Percentiles rank a stretch among this genome's conserved stretches.
Evolutionary conservation across 2,888 invertebrate species (phyloP).

Genomic region (Elmis aenea): DNA sequence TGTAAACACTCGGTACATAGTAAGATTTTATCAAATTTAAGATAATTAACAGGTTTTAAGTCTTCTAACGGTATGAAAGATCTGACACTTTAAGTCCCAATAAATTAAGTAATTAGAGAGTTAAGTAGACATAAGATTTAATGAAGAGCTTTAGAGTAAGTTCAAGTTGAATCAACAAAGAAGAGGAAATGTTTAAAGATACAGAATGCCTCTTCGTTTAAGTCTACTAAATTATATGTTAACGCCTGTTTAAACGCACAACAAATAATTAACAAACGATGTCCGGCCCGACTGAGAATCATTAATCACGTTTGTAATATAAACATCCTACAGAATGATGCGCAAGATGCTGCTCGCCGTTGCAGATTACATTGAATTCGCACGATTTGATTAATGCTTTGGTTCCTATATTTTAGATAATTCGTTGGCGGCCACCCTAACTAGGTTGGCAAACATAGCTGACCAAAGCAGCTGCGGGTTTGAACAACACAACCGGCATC

Average conservation of each 20-base stretch:
- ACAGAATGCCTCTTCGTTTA: too few relatives aligned
- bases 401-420: conserved; percentile 31
- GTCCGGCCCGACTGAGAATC: conserved; percentile 26
- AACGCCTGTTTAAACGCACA: conserved; percentile 25
- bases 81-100: too few relatives aligned
- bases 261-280: conserved; percentile 30
- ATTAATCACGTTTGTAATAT: conserved; percentile 34
- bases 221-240: too few relatives aligned
- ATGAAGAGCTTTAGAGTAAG: too few relatives aligned
- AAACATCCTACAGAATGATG: conserved; percentile 32
- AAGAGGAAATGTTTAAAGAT: too few relatives aligned
- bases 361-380: conserved; percentile 37
- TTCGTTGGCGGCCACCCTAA: conserved; percentile 24
- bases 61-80: too few relatives aligned
- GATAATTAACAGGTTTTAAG: too few relatives aligned
- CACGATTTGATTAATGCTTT: conserved; percentile 38
- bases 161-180: too few relatives aligned
- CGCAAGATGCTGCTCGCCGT: conserved; percentile 32
- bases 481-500: conserved; percentile 10
- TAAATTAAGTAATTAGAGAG: too few relatives aligned
- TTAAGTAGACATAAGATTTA: too few relatives aligned
- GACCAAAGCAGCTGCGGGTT: conserved; percentile 19
- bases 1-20: too few relatives aligned
- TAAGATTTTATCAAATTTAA: too few relatives aligned
- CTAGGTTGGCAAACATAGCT: conserved; percentile 25